Evolutionary conservation across 2,797 vertebrate species (phyloP).

Genomic region (Enteromius afrohamiltoni): DNA sequence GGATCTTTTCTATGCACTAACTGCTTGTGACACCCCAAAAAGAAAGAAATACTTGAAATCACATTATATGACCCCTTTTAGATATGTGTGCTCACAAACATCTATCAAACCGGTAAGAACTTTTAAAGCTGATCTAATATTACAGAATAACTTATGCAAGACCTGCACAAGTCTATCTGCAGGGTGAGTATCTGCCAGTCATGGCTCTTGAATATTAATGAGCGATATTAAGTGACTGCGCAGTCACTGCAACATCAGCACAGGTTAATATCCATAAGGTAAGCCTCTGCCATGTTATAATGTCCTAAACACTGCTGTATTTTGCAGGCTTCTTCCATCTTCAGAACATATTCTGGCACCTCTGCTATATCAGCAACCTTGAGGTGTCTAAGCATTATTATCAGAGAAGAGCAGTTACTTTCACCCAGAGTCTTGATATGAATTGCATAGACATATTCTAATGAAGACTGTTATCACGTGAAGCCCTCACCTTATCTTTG

Average conservation of each 20-base stretch:
- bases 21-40: too few species aligned
- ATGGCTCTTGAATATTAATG: background rate
- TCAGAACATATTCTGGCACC: background rate
- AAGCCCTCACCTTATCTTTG: conserved; percentile 20
- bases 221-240: background rate
- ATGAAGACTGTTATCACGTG: background rate
- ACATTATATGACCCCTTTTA: too few species aligned
- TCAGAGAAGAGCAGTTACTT: conserved; percentile 21
- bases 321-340: background rate
- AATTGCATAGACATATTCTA: conserved; percentile 19
- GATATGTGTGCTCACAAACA: too few species aligned
- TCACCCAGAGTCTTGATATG: conserved; percentile 7
- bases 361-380: background rate
- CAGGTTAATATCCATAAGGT: background rate
- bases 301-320: background rate
- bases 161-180: background rate
- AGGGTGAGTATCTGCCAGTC: background rate
- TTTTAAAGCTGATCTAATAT: background rate
- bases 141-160: background rate
- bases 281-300: background rate
- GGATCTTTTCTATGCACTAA: too few species aligned
- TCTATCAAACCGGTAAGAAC: too few species aligned
- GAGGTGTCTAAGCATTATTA: conserved; percentile 1
- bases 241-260: background rate
- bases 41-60: too few species aligned